Evolutionary conservation across 2,797 vertebrate genomes (phyloP).

Genomic region (Vespertilio murinus): DNA sequence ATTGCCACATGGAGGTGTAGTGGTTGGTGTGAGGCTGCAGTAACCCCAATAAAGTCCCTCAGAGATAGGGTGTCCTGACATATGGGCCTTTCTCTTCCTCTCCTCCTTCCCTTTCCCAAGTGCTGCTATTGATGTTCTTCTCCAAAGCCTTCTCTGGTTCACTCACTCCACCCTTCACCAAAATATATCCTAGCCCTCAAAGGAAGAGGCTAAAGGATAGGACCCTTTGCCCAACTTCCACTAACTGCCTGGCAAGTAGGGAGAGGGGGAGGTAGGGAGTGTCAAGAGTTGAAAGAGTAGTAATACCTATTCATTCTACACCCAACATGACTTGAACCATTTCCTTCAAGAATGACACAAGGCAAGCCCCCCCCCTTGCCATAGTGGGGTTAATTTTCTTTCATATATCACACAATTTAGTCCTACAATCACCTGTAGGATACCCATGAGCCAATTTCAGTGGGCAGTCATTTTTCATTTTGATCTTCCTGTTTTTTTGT

Average conservation of each 20-base stretch:
- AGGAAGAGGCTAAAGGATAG: background rate
- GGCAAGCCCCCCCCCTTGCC: background rate
- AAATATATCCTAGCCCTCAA: background rate
- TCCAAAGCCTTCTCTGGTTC: background rate
- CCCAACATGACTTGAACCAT: background rate
- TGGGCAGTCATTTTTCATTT: background rate
- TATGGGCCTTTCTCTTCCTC: background rate
- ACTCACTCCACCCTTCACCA: background rate
- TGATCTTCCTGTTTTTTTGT: background rate
- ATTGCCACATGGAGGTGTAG: background rate
- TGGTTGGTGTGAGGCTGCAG: background rate
- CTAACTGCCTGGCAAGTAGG: background rate
- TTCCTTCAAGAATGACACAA: background rate
- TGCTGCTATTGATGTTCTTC: background rate
- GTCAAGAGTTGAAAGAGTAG: background rate
- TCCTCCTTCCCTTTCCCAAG: background rate
- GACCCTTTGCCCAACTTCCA: background rate
- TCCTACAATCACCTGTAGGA: background rate
- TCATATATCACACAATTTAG: background rate
- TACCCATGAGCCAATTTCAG: background rate
- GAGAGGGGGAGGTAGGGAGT: too few species aligned
- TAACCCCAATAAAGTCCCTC: background rate
- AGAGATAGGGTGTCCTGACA: background rate
- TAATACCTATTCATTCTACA: background rate
- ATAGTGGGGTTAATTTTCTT: background rate